Conservation (phyloP, 2,113 vertebrate genomes). For the Cyprinodon tularosa region DNA sequence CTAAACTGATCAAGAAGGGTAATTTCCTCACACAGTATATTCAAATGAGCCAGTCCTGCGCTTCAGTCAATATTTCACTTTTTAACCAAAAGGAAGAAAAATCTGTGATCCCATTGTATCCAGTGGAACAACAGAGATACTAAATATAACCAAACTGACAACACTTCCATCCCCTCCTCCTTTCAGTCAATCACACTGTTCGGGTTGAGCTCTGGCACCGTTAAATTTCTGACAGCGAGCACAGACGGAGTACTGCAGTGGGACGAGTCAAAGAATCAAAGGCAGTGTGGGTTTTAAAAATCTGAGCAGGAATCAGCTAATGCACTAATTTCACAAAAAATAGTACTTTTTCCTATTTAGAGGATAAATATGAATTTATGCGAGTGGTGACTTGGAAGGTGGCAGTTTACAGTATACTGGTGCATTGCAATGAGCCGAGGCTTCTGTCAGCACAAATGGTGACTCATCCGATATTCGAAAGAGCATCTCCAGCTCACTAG, state of each 20-base stretch:
- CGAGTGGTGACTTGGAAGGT: neutral
- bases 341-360: constrained; percentile 2
- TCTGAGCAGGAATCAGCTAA: constrained; percentile 8
- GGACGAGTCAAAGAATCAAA: constrained; percentile 5
- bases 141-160: constrained; percentile 23
- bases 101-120: constrained; percentile 28
- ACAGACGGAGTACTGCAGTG: constrained; percentile 11
- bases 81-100: constrained; percentile 11
- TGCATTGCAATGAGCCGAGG: constrained; percentile 18
- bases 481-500: constrained; percentile 20
- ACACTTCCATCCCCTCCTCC: constrained; percentile 13
- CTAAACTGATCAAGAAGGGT: neutral
- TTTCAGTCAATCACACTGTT: constrained; percentile 43
- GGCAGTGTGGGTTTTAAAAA: constrained; percentile 15
- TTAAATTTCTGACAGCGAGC: constrained; percentile 36
- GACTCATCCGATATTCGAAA: constrained; percentile 25
- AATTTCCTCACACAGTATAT: constrained; percentile 24
- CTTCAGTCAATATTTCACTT: constrained; percentile 18
- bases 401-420: neutral
- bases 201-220: constrained; percentile 1
- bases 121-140: constrained; percentile 19
- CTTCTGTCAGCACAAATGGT: constrained; percentile 13
- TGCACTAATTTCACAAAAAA: constrained; percentile 6
- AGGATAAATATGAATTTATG: constrained; percentile 7
- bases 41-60: constrained; percentile 4